Base-by-base conservation (phyloP, 2,113 vertebrate genomes). In the Lepus timidus region DNA sequence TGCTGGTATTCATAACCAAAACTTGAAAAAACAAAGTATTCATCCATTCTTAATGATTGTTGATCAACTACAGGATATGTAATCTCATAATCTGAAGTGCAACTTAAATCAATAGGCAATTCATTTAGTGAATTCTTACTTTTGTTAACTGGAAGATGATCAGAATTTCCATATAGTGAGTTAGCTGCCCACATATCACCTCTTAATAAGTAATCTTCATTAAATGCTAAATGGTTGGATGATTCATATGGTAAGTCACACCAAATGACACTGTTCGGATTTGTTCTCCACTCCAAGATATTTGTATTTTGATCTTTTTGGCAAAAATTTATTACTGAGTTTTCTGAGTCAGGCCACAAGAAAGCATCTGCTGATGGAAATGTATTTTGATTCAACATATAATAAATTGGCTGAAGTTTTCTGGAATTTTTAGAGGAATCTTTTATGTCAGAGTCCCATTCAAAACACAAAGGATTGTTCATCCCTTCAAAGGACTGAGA, bases 1-100 rank as follows among this genome's bases (percentile, higher is more conserved):
- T 99, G 99, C 88, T 99, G 99, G 97, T 99, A 99, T 96, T 99
- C 99, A 98, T 98, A 99, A 88, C 97, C 97, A 73, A 99, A 98
- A 93, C 98, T 98, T 11, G 99, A 98, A 95, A 99, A 99, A 62
- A 97, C 55, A 58, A 98, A 96, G n/a, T 98, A 98, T 86, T 98
- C 98, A 91, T 99, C 98, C 4, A 96, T 90, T 94, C 98, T 98
- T 94, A 98, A 91, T 73, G 97, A 95, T 2, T 98, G 97, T 88
- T 98, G 97, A 84, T 98, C 98, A 84, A 97, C 95, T 33, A 98
- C 23, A 10, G 98, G 97, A 94, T 96, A 98, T 75, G 96, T 70
- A 11, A 91, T 96, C 96, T 98, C 98, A 94, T 94, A 98, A 97
- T 92, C 93, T 96, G 97, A 98, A 70, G 94, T 98, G 92, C 87